These are phyloP conservation scores for Laterallus jamaicensis DNA, from an alignment of 2,113 vertebrate genomes.

Conservation along the genomic window DNA sequence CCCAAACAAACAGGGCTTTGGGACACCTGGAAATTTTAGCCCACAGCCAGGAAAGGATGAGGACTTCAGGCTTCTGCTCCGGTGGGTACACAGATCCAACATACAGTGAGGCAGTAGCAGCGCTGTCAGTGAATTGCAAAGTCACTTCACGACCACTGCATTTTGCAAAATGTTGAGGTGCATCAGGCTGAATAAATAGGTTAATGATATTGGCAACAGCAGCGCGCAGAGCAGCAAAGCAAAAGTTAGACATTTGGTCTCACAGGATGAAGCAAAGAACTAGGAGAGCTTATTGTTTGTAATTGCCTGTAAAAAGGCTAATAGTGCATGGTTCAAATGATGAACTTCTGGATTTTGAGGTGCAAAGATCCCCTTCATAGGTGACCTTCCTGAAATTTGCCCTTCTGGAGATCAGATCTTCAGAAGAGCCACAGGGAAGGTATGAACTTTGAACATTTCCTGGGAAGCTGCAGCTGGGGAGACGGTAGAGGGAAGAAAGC, in stretches of 20 bases:
- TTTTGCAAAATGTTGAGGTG: background rate
- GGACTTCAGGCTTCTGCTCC: background rate
- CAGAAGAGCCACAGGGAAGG: background rate
- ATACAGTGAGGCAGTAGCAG: background rate
- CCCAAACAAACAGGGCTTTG: background rate
- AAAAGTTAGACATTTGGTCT: background rate
- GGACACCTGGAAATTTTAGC: background rate
- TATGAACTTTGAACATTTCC: background rate
- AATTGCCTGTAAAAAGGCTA: background rate
- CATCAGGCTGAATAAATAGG: background rate
- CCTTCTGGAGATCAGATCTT: background rate
- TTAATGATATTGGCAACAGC: background rate
- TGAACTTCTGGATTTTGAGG: background rate
- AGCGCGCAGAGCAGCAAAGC: background rate
- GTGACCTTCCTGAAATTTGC: background rate
- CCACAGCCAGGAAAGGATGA: background rate
- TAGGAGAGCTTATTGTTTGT: background rate
- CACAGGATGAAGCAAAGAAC: background rate
- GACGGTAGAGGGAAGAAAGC: background rate
- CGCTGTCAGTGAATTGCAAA: background rate
- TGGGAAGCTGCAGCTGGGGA: background rate
- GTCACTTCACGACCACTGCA: background rate
- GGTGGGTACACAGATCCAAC: accelerated
- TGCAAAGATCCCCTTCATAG: background rate
- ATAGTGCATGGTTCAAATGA: background rate